Evolutionary conservation across 2,888 invertebrate species (phyloP).

Genomic region (Stratiomys singularior): DNA sequence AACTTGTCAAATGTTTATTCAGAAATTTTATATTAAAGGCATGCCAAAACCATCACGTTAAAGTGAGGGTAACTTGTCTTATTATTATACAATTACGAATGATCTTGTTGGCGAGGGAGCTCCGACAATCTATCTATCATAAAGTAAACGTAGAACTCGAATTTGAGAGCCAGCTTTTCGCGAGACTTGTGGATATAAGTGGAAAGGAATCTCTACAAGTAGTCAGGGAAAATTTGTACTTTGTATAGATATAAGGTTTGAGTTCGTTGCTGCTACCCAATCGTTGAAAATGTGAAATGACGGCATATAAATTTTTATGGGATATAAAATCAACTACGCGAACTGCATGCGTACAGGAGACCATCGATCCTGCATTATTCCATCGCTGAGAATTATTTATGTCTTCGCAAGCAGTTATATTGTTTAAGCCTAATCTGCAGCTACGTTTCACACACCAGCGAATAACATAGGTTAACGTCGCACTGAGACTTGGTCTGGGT

Average conservation of each 20-base stretch:
- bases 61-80: constrained; percentile 57
- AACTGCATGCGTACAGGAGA: constrained; percentile 50
- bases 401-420: constrained; percentile 52
- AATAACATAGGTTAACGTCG: not conserved
- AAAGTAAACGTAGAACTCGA: no score
- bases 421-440: constrained; percentile 49
- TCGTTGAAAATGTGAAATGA: constrained; percentile 45
- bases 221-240: constrained; percentile 14
- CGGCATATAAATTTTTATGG: constrained; percentile 52
- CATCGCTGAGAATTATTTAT: constrained; percentile 50
- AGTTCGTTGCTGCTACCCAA: constrained; percentile 16
- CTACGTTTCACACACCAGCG: constrained; percentile 28
- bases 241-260: not conserved
- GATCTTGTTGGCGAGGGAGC: constrained; percentile 21
- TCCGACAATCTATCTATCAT: not conserved
- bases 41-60: constrained; percentile 57
- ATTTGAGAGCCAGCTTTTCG: no score
- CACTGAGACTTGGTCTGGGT: not conserved
- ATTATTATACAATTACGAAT: constrained; percentile 56
- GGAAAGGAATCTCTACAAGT: constrained; percentile 1
- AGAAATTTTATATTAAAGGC: constrained; percentile 56
- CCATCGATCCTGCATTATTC: constrained; percentile 49
- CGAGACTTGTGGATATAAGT: no score
- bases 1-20: constrained; percentile 53
- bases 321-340: constrained; percentile 49